These are phyloP conservation scores for Mallotus villosus DNA, from an alignment of 2,797 vertebrate genomes.

Conservation along the genomic window DNA sequence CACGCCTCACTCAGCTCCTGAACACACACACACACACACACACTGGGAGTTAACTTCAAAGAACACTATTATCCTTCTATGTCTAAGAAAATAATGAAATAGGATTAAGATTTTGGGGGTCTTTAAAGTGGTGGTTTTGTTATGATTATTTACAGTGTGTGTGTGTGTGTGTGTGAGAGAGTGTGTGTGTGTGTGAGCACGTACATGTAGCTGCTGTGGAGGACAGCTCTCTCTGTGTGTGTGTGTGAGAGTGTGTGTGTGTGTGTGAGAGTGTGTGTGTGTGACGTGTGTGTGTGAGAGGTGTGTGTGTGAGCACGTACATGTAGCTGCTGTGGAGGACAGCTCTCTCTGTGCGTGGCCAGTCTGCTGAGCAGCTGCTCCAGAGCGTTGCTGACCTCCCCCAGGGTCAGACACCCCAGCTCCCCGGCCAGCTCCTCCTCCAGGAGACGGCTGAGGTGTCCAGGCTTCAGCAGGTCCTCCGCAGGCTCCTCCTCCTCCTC, in stretches of 20 bases:
- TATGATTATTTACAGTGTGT: too few species aligned
- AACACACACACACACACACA: conserved; percentile 8
- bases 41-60: too few species aligned
- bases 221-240: neutral
- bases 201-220: neutral
- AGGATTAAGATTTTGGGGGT: too few species aligned
- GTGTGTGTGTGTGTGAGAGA: too few species aligned
- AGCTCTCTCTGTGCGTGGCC: conserved; percentile 78
- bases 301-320: conserved; percentile 60
- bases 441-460: conserved; percentile 85
- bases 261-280: neutral
- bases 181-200: too few species aligned
- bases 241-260: neutral
- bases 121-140: too few species aligned
- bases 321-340: conserved; percentile 73
- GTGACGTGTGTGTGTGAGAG: neutral
- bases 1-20: conserved; percentile 84
- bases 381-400: conserved; percentile 70
- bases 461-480: conserved; percentile 78
- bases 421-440: conserved; percentile 83
- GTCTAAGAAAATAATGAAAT: too few species aligned
- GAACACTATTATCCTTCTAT: too few species aligned
- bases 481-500: conserved; percentile 36
- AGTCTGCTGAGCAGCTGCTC: conserved; percentile 79
- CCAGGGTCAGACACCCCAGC: conserved; percentile 79